These are phyloP conservation scores for Platygyra sinensis DNA, from an alignment of 64 coral and sea anemone species.

Conservation along the genomic window DNA sequence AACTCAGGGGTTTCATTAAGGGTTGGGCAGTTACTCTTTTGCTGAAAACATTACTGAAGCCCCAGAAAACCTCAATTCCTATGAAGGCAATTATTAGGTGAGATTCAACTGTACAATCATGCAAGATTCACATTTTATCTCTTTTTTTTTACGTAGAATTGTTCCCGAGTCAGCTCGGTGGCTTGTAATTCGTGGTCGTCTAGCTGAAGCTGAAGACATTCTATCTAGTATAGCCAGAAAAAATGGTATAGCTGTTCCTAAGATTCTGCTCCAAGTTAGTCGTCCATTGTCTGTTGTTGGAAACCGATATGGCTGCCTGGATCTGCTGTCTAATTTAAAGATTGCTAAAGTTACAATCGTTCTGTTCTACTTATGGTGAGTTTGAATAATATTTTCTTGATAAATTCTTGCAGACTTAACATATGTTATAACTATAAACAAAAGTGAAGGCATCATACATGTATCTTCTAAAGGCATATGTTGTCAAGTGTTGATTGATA, in stretches of 20 bases:
- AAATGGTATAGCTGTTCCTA: conserved; percentile 95
- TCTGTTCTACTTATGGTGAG: conserved; percentile 87
- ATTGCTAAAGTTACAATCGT: conserved; percentile 86
- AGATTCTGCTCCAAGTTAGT: conserved; percentile 90
- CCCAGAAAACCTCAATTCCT: too few relatives aligned
- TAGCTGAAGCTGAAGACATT: conserved; percentile 95
- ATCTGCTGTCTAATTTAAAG: conserved; percentile 79
- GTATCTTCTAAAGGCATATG: too few relatives aligned
- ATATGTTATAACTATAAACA: too few relatives aligned
- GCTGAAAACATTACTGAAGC: too few relatives aligned
- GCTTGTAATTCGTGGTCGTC: conserved; percentile 88
- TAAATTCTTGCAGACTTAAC: too few relatives aligned
- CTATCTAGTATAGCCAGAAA: conserved; percentile 86
- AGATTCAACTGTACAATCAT: too few relatives aligned
- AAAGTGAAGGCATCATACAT: too few relatives aligned
- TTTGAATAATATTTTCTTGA: not conserved
- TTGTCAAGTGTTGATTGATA: too few relatives aligned
- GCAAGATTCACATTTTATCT: too few relatives aligned
- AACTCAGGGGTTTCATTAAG: too few relatives aligned
- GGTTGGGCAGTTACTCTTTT: too few relatives aligned
- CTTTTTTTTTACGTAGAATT: conserved; percentile 33
- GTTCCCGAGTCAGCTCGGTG: conserved; percentile 97
- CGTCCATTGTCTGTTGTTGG: conserved; percentile 75
- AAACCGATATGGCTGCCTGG: conserved; percentile 89
- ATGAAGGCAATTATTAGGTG: too few relatives aligned